Evolutionary conservation across 2,888 invertebrate species (phyloP).

Genomic region (Xestia rhomboidea): DNA sequence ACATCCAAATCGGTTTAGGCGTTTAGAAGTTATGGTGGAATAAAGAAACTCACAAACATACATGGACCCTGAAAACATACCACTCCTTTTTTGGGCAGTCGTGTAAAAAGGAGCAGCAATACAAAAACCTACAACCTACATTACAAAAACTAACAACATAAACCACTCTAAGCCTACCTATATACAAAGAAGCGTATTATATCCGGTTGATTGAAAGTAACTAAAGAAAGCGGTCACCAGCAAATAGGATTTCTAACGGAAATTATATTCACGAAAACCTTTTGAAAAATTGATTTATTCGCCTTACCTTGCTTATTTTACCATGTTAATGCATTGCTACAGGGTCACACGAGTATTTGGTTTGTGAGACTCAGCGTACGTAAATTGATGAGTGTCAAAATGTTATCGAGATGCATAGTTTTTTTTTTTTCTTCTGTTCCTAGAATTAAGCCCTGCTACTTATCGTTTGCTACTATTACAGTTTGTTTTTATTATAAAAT

Average conservation of each 20-base stretch:
- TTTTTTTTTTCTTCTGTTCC: too few relatives aligned
- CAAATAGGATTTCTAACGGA: conserved; percentile 54
- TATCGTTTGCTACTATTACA: too few relatives aligned
- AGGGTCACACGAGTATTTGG: neutral
- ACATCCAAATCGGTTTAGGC: too few relatives aligned
- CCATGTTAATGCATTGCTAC: conserved; percentile 11
- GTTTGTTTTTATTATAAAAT: too few relatives aligned
- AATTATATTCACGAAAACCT: conserved; percentile 60
- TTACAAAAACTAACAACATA: conserved; percentile 20
- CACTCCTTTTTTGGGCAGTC: too few relatives aligned
- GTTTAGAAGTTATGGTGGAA: too few relatives aligned
- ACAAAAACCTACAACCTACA: neutral
- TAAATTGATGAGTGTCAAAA: neutral
- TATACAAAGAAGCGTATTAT: conserved; percentile 56
- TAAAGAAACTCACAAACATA: too few relatives aligned
- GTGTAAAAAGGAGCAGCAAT: neutral
- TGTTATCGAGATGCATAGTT: neutral
- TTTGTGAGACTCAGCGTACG: neutral
- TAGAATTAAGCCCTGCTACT: too few relatives aligned
- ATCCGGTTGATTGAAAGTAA: conserved; percentile 67
- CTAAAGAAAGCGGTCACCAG: conserved; percentile 52
- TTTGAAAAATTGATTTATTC: conserved; percentile 55
- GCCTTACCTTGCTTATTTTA: conserved; percentile 11
- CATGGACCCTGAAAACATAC: too few relatives aligned
- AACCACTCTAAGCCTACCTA: conserved; percentile 21